phyloP scores from a whole-genome alignment of 2,888 invertebrate genomes.

The Pemphredon lugubris region DNA sequence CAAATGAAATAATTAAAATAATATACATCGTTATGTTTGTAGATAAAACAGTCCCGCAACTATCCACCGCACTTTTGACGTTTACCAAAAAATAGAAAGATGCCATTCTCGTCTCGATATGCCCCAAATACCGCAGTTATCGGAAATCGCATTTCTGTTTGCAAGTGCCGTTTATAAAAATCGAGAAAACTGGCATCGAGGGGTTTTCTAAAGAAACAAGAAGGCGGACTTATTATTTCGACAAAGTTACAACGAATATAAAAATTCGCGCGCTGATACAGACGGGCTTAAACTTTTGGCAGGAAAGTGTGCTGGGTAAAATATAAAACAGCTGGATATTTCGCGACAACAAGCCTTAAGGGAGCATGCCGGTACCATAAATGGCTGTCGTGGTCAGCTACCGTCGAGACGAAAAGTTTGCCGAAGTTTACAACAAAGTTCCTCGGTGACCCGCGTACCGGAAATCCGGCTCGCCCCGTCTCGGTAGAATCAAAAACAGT shows the following conservation, averaged over 20 bases:
- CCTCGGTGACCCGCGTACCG: conserved; percentile 18
- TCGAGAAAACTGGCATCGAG: neutral
- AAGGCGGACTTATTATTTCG: neutral
- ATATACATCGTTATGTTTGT: too few relatives aligned
- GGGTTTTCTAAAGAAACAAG: neutral
- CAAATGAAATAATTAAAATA: too few relatives aligned
- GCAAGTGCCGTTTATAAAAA: neutral
- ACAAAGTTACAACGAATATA: neutral
- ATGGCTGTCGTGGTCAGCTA: conserved; percentile 49
- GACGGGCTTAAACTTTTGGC: conserved; percentile 16
- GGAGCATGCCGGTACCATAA: conserved; percentile 44
- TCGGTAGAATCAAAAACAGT: conserved; percentile 19
- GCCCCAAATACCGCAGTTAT: too few relatives aligned
- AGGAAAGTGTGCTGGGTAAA: conserved; percentile 14
- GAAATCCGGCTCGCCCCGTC: conserved; percentile 22
- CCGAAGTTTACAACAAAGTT: conserved; percentile 39
- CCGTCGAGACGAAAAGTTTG: conserved; percentile 34
- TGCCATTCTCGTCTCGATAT: too few relatives aligned
- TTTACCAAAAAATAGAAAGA: too few relatives aligned
- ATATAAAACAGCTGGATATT: conserved; percentile 46
- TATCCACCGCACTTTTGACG: too few relatives aligned
- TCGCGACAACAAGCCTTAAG: conserved; percentile 37
- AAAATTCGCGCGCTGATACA: neutral
- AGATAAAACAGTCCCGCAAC: too few relatives aligned
- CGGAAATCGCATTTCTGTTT: neutral